Base-by-base conservation (phyloP, 2,888 invertebrate species). In the Physocephala rufipes region DNA sequence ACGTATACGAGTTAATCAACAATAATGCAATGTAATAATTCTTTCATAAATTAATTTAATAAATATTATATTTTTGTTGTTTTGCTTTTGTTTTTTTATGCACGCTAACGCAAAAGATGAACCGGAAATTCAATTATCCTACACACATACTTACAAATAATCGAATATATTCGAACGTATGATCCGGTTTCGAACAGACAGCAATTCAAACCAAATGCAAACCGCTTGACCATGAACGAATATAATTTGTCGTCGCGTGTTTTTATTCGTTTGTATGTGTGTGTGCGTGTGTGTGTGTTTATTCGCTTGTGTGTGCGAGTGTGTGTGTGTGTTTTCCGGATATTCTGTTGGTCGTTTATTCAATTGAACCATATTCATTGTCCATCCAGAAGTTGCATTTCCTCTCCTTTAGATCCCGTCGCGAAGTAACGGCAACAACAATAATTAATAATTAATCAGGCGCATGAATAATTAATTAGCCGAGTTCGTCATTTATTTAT, bases 401-500 rank as follows among this genome's bases (percentile, higher is more conserved):
- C 58, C 58, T 58, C 1, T 58, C 3, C 21, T 21, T 19, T 53
- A 2, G 19, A 4, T 51, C 53, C 21, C 15, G 53, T 21, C 21
- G 53, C n/a, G n/a, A n/a, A n/a, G n/a, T n/a, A n/a, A n/a, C n/a
- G 9, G 63, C 45, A 36, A 36, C 36, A 36, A 36, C 36, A 36
- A 36, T 67, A 47, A 24, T 28, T 26, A 49, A 49, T 51, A 62
- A 68, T 68, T 68, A 68, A 68, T 68, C 68, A 68, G 49, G 26
- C 36, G 62, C 51, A 68, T 68, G 61, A 61, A 68, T 62, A 62
- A 68, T 68, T 68, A 68, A 68, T 68, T 68, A 58, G 30, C 21
- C 47, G 62, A 36, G 47, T 68, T 51, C 51, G 62, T 30, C 24
- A 21, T 62, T 13, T 51, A 61, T 58, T 59, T 43, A 3, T 45